Evolutionary conservation across 2,888 invertebrate species (phyloP).

Genomic region (Drosophila barbarae): DNA sequence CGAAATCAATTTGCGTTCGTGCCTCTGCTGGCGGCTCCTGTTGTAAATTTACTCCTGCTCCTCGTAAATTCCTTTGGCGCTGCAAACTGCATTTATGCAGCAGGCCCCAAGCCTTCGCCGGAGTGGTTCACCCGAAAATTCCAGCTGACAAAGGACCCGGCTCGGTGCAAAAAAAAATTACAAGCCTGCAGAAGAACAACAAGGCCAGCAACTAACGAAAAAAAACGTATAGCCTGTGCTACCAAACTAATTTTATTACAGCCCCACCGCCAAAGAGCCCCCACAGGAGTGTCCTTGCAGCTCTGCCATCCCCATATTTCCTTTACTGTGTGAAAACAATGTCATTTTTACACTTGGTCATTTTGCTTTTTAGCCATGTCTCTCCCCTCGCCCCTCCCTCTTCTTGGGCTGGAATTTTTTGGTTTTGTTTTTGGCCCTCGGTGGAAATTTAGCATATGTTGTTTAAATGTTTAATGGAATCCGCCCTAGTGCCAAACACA

Average conservation of each 20-base stretch:
- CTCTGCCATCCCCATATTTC: background rate
- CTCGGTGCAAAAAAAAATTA: conserved; percentile 2
- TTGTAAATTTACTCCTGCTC: conserved; percentile 64
- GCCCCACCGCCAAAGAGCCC: conserved; percentile 59
- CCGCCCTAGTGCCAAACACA: conserved; percentile 61
- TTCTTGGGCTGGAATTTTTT: conserved; percentile 3
- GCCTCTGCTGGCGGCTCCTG: conserved; percentile 37
- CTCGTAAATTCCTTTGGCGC: conserved; percentile 71
- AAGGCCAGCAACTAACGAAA: conserved; percentile 5
- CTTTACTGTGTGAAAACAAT: conserved; percentile 52
- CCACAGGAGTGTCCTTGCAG: conserved; percentile 50
- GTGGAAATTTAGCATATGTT: conserved; percentile 71
- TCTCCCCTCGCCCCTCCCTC: background rate
- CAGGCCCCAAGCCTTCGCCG: conserved; percentile 26
- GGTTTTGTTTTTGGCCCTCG: conserved; percentile 11
- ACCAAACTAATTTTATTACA: conserved; percentile 68
- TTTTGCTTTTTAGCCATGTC: conserved; percentile 52
- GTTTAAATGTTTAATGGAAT: conserved; percentile 72
- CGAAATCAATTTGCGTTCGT: conserved; percentile 66
- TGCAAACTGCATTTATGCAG: conserved; percentile 72
- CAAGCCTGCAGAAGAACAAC: conserved; percentile 21
- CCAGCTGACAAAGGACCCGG: conserved; percentile 41
- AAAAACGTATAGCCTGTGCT: conserved; percentile 21
- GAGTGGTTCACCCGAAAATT: conserved; percentile 22
- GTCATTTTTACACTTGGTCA: conserved; percentile 70